phyloP scores from a whole-genome alignment of 1,140 invertebrate genomes.

The Hylaeus volcanicus region DNA sequence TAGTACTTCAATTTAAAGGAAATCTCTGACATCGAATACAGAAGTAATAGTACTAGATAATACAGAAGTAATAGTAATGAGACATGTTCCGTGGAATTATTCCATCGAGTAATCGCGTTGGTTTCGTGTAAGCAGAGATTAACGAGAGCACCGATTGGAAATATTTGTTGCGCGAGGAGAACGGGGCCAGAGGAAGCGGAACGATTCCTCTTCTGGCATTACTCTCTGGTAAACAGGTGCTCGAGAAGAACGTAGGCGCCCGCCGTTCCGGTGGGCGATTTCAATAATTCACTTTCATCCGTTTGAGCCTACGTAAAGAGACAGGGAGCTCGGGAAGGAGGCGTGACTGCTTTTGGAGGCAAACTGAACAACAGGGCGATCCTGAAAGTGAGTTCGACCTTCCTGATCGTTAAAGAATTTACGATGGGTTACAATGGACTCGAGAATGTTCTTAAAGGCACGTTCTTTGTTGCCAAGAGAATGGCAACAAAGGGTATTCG shows the following conservation, averaged over 20 bases:
- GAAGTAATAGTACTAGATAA: too few species aligned
- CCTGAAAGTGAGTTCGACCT: constrained; percentile 7
- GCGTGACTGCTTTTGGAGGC: background rate
- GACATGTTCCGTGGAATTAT: too few species aligned
- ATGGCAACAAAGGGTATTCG: too few species aligned
- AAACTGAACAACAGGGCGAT: background rate
- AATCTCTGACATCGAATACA: too few species aligned
- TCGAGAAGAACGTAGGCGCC: constrained; percentile 26
- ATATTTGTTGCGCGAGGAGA: background rate
- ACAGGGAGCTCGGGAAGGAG: background rate
- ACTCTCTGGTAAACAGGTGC: constrained; percentile 39
- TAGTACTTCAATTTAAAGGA: too few species aligned
- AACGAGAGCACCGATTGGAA: constrained; percentile 2
- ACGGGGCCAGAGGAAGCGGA: constrained; percentile 33
- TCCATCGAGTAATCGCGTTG: too few species aligned
- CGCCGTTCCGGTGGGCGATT: constrained; percentile 37
- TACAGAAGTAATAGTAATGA: too few species aligned
- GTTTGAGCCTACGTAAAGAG: background rate
- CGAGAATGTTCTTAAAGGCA: background rate
- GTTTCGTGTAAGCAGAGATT: background rate
- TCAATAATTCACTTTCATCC: constrained; percentile 40
- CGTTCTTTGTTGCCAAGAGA: too few species aligned
- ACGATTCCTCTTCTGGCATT: constrained; percentile 20
- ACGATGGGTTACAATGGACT: background rate
- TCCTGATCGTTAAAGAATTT: background rate